Evolutionary conservation across 1,140 invertebrate species (phyloP).

Genomic region (Caerostris extrusa): DNA sequence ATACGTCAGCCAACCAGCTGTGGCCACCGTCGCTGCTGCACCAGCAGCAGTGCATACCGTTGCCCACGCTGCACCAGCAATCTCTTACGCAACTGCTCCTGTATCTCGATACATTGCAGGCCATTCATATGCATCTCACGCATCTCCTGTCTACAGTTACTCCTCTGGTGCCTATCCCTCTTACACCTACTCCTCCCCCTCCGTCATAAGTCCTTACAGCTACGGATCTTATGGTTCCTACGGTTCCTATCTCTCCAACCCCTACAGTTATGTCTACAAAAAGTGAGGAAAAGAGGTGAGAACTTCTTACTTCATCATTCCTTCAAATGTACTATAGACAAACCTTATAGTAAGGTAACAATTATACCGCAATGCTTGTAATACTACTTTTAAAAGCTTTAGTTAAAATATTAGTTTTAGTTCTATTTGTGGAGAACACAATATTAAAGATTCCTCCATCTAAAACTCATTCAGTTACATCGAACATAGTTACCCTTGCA

Average conservation of each 20-base stretch:
- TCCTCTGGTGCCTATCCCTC: neutral
- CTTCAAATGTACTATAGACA: too few species aligned
- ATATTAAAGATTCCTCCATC: too few species aligned
- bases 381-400: too few species aligned
- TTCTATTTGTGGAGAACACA: too few species aligned
- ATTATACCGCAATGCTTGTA: too few species aligned
- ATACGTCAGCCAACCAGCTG: neutral
- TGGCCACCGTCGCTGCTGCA: too few species aligned
- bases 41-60: neutral
- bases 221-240: slow-evolving; percentile 11
- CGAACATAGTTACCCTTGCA: too few species aligned
- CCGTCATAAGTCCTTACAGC: neutral
- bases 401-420: too few species aligned
- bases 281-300: neutral
- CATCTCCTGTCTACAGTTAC: slow-evolving; percentile 19
- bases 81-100: neutral
- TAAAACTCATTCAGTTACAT: too few species aligned
- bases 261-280: slow-evolving; percentile 7
- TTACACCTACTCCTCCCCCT: slow-evolving; percentile 22
- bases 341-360: too few species aligned
- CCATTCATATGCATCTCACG: neutral
- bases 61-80: neutral
- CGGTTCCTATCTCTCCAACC: neutral
- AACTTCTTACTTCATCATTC: too few species aligned
- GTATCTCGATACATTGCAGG: neutral